Evolutionary conservation across 2,888 invertebrate species (phyloP).

Genomic region (Drosophila vallismaia): DNA sequence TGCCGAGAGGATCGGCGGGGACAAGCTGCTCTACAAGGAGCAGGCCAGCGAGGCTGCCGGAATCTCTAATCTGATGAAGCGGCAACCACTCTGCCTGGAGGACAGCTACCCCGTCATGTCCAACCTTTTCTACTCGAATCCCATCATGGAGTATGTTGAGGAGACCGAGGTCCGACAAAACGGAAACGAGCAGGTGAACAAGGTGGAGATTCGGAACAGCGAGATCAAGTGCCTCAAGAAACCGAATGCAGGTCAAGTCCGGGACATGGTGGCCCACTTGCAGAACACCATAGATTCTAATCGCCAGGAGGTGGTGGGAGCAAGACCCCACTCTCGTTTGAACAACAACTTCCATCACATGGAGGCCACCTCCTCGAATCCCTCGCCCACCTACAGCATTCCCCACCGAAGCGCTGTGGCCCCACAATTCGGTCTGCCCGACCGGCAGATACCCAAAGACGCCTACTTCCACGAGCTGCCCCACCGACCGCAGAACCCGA

Average conservation of each 20-base stretch:
- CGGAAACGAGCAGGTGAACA: conserved; percentile 27
- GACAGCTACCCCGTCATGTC: conserved; percentile 46
- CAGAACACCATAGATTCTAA: conserved; percentile 68
- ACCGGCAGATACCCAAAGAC: conserved; percentile 86
- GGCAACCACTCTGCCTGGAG: conserved; percentile 64
- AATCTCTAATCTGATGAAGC: conserved; percentile 57
- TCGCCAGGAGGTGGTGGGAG: conserved; percentile 16
- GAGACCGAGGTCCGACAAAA: conserved; percentile 40
- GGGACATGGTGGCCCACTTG: conserved; percentile 74
- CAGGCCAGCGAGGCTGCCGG: conserved; percentile 38
- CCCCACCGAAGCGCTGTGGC: conserved; percentile 22
- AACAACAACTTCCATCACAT: conserved; percentile 38
- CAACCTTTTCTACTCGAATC: conserved; percentile 50
- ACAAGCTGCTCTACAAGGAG: conserved; percentile 67
- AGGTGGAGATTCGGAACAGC: conserved; percentile 66
- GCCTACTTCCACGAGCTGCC: conserved; percentile 87
- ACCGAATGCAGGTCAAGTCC: conserved; percentile 72
- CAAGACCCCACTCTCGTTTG: conserved; percentile 27
- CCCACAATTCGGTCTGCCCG: conserved; percentile 41
- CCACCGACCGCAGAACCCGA: conserved; percentile 81
- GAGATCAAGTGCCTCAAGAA: conserved; percentile 76
- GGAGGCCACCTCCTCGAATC: conserved; percentile 28
- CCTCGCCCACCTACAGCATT: conserved; percentile 27
- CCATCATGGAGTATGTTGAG: conserved; percentile 34
- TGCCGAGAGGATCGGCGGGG: conserved; percentile 47